Evolutionary conservation across 1,140 invertebrate species (phyloP), one percentile per base, ranked within the genome.

Genomic region (Eupeodes corollae): DNA sequence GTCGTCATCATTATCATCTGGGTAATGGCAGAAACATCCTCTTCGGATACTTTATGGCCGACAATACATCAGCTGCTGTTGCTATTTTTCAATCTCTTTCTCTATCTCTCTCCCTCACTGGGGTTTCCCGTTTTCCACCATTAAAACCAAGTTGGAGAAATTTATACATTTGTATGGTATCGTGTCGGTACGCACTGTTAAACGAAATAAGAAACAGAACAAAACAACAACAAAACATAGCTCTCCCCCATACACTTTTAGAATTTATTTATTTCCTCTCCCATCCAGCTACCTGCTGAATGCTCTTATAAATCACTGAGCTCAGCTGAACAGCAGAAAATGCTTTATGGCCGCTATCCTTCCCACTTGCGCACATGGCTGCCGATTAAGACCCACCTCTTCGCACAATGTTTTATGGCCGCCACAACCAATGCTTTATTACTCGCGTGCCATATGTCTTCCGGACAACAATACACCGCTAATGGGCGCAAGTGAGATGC

Each of bases 341-440:
- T 41, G 18, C 30, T 13, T 46, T 42, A 21, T 11, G 16, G 5
- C 32, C 14, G 32, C 42, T 47, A 15, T 41, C 30, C 42, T 34
- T 31, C 46, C 21, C 37, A 26, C 46, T 56, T 38, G 18, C 38
- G n/a, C 47, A 16, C 44, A 30, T 2, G 10, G 0, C n/a, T 6
- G 8, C 52, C 47, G 50, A 40, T 21, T 15, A 19, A 16, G 19
- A 16, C 44, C 35, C 16, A 53, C 51, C 56, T 51, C 34, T 43
- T 65, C 44, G 42, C 51, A 56, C 58, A 54, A 61, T 67, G 58
- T 48, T 66, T 67, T 67, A 67, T 67, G 61, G 59, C 63, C 55
- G 53, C 57, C 49, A 51, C 51, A 50, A 26, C 21, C 21, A 58
- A 64, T 66, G 59, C 51, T 67, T 67, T 67, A 67, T 67, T 61